Evolutionary conservation across 53 echinoderm and acorn worm genomes (phyloP).

Genomic region (Echinometra lucunter): DNA sequence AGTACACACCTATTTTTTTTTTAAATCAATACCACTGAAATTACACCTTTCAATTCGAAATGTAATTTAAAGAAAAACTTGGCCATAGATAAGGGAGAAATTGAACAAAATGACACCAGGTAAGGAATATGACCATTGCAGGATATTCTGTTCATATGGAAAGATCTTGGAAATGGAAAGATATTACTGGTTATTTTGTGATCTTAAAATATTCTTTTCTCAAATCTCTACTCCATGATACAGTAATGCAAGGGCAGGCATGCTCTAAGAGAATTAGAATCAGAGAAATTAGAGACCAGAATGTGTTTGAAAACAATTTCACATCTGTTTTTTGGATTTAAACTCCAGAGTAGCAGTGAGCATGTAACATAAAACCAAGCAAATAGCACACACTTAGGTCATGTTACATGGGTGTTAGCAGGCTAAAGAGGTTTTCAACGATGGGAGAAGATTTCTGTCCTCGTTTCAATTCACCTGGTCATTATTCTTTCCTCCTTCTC

Average conservation of each 20-base stretch:
- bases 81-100: too few species aligned
- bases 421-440: constrained; percentile 35
- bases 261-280: neutral
- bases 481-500: neutral
- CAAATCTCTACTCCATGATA: neutral
- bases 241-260: neutral
- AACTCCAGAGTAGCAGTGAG: constrained; percentile 15
- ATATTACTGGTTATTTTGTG: neutral
- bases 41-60: too few species aligned
- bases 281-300: neutral
- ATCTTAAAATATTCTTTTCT: neutral
- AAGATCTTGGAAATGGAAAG: neutral
- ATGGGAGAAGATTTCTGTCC: neutral
- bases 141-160: neutral
- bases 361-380: neutral
- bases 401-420: constrained; percentile 32
- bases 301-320: constrained; percentile 47
- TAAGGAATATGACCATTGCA: too few species aligned
- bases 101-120: too few species aligned
- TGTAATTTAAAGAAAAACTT: too few species aligned
- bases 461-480: constrained; percentile 37
- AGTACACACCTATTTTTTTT: too few species aligned
- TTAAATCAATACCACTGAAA: too few species aligned
- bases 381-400: constrained; percentile 49
- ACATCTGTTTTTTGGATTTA: neutral